These are phyloP conservation scores for Sinocyclocheilus maitianheensis DNA, from an alignment of 2,113 vertebrate species.

Conservation along the genomic window DNA sequence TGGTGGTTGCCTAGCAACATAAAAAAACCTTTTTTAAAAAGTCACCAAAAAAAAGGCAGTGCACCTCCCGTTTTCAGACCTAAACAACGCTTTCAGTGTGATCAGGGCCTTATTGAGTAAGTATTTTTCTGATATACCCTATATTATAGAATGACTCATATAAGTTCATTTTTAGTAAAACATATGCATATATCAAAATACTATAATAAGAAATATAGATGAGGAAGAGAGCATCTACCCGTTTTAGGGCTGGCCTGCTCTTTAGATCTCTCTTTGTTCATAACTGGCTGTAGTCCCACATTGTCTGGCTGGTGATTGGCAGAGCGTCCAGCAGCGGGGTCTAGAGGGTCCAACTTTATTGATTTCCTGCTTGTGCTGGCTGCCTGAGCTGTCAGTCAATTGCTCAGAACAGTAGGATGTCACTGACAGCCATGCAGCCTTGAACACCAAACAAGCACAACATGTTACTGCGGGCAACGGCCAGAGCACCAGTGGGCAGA, in stretches of 20 bases:
- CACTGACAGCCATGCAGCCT: constrained; percentile 77
- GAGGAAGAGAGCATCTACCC: constrained; percentile 68
- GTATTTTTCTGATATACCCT: neutral
- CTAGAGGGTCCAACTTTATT: constrained; percentile 83
- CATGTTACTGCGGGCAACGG: constrained; percentile 60
- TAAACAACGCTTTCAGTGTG: too few relatives aligned
- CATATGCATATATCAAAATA: neutral
- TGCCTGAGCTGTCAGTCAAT: constrained; percentile 87
- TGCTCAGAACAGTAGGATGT: constrained; percentile 86
- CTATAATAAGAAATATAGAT: neutral
- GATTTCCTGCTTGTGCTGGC: constrained; percentile 85
- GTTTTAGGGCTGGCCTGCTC: constrained; percentile 68
- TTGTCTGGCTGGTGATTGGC: constrained; percentile 86
- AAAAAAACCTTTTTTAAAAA: too few relatives aligned
- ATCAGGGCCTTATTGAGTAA: too few relatives aligned
- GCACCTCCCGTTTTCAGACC: too few relatives aligned
- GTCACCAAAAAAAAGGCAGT: too few relatives aligned
- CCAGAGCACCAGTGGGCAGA: constrained; percentile 29
- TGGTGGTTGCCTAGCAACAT: too few relatives aligned
- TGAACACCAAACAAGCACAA: constrained; percentile 73
- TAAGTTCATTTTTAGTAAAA: neutral
- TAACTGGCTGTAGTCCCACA: constrained; percentile 83
- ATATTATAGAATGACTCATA: neutral
- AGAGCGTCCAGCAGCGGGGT: constrained; percentile 80
- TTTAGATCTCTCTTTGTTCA: constrained; percentile 75